phyloP scores from a whole-genome alignment of 2,113 vertebrate genomes.

The Dipodomys ordii region DNA sequence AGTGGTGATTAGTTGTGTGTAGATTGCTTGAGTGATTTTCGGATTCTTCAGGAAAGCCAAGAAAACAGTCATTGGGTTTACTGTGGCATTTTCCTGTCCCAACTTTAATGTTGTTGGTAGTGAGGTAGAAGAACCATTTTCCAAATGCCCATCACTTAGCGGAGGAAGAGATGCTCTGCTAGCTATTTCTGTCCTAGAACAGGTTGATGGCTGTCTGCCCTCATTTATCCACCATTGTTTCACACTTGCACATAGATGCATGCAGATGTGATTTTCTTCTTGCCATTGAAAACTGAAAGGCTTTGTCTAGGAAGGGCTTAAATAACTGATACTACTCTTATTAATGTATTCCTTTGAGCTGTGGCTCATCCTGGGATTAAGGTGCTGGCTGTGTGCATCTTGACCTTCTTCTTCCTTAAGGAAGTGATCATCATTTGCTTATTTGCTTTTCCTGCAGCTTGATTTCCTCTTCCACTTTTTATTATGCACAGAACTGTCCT shows the following conservation, averaged over 20 bases:
- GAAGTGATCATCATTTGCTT: neutral
- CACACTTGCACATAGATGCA: neutral
- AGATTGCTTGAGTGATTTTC: neutral
- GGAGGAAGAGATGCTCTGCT: too few species aligned
- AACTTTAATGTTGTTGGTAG: neutral
- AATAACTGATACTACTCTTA: neutral
- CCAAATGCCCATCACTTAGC: neutral
- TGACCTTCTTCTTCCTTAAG: neutral
- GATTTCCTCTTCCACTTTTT: neutral
- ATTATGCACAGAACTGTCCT: neutral
- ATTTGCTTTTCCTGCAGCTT: neutral
- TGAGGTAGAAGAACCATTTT: neutral
- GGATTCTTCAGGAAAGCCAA: neutral
- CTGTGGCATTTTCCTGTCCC: neutral
- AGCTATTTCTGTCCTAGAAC: fast-evolving
- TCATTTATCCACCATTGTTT: neutral
- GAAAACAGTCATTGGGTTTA: neutral
- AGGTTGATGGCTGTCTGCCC: neutral
- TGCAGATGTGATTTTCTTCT: neutral
- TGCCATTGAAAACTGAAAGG: neutral
- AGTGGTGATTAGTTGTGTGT: neutral
- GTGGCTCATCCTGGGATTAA: neutral
- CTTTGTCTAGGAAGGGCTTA: slow-evolving; percentile 13
- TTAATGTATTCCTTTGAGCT: neutral
- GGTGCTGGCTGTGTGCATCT: neutral